phyloP scores from a whole-genome alignment of 2,797 vertebrate genomes.

The Syngnathus rostellatus region DNA sequence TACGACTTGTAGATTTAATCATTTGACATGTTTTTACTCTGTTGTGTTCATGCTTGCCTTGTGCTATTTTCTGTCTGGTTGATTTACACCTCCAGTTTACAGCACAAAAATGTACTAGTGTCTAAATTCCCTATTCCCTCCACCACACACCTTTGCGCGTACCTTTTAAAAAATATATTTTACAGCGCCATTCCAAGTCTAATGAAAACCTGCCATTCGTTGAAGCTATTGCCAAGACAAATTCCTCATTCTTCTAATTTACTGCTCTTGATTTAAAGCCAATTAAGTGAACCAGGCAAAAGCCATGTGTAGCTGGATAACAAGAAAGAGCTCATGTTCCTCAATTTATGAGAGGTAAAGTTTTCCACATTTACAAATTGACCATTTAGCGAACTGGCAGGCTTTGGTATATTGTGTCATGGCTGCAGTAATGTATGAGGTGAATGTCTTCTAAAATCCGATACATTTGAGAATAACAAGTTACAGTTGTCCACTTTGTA shows the following conservation, averaged over 20 bases:
- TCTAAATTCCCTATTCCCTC: background rate
- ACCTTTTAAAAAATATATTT: background rate
- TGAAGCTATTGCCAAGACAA: conserved; percentile 17
- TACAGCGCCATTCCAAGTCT: background rate
- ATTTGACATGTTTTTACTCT: background rate
- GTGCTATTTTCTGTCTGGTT: too few species aligned
- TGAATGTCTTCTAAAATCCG: too few species aligned
- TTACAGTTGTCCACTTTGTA: background rate
- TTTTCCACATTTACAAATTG: background rate
- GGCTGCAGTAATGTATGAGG: too few species aligned
- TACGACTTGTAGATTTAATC: background rate
- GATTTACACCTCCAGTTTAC: too few species aligned
- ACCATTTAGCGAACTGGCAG: background rate
- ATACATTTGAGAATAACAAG: background rate
- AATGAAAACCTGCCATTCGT: conserved; percentile 11
- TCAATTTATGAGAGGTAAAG: background rate
- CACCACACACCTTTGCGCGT: background rate
- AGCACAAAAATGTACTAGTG: background rate
- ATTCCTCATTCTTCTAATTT: conserved; percentile 25
- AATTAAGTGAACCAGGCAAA: background rate
- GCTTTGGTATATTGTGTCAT: background rate
- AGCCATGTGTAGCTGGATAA: background rate
- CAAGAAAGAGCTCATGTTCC: background rate
- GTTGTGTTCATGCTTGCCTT: background rate
- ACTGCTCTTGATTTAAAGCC: conserved; percentile 26